Evolutionary conservation across 2,113 vertebrate species (phyloP), one percentile per base, ranked within the genome.

Genomic region (Onychorhynchus coronatus): DNA sequence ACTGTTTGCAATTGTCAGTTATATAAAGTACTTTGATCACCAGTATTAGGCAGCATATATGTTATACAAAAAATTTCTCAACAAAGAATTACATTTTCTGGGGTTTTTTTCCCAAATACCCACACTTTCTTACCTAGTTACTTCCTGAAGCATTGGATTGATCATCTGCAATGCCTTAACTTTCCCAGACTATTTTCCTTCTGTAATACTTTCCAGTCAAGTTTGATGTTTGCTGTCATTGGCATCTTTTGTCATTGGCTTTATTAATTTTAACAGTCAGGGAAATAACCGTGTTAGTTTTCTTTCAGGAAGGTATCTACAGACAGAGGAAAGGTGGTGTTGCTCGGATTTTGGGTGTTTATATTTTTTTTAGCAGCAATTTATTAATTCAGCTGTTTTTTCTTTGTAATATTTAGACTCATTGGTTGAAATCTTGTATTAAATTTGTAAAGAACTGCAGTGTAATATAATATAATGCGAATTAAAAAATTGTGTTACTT

Each of bases 401-500:
- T 95, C 53, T 95, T 72, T 56, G 47, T 95, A 77, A 56, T 96
- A 88, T 89, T 97, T 94, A 94, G 80, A n/a, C 55, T 93, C 62
- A 94, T 46, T 83, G 31, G 25, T 96, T 94, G 87, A 95, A 88
- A 92, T 86, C 35, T 85, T 87, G 74, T 97, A 85, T 74, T 95
- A 79, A 93, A 76, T 95, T 97, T 96, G 8, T 96, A 95, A 95
- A 93, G 84, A 93, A 93, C 95, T 91, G 75, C 93, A 96, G 58
- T 88, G 77, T 96, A 97, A 95, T 94, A 95, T 91, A 94, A 88
- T 93, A 91, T n/a, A 88, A 92, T 79, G 44, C 89, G 91, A 97
- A 97, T 97, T 96, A 86, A 97, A 97, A 91, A 61, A 61, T 80
- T 81, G 72, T 95, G 97, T 97, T 91, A n/a, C 71, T 95, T 95